Conservation (phyloP, 2,113 vertebrate species). For the Phalacrocorax brasilianus region DNA sequence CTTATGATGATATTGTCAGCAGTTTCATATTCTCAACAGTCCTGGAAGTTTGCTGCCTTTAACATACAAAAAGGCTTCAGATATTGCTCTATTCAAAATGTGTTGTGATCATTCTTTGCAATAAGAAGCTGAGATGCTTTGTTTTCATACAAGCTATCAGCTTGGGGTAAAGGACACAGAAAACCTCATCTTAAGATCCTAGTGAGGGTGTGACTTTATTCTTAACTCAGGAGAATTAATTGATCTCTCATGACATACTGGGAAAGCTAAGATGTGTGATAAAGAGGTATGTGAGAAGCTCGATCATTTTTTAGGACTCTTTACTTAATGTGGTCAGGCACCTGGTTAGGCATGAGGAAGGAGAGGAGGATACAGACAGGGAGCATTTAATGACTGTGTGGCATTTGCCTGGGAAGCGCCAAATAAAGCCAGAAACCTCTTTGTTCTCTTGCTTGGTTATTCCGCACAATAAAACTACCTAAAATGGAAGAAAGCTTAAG, state of each 20-base stretch:
- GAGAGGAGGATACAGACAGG: neutral
- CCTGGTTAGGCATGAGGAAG: neutral
- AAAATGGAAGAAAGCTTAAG: neutral
- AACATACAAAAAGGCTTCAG: neutral
- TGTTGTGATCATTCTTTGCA: neutral
- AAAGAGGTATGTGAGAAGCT: neutral
- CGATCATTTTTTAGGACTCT: neutral
- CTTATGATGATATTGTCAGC: neutral
- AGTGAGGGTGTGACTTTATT: neutral
- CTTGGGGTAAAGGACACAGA: neutral
- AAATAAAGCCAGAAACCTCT: neutral
- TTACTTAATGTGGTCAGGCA: neutral
- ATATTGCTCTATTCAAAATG: neutral
- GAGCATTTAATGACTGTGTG: neutral
- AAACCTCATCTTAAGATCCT: neutral
- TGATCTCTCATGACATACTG: neutral
- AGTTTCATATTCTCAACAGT: neutral
- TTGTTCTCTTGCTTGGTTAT: neutral
- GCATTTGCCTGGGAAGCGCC: neutral
- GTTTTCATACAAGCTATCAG: neutral
- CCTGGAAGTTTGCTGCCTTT: neutral
- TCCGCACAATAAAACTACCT: neutral
- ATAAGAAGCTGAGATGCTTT: neutral
- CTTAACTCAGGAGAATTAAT: neutral
- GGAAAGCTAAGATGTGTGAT: neutral